Percentiles rank a stretch among this genome's conserved stretches.
Evolutionary conservation across 2,888 invertebrate genomes (phyloP).

Genomic region (Xestia ashworthii): DNA sequence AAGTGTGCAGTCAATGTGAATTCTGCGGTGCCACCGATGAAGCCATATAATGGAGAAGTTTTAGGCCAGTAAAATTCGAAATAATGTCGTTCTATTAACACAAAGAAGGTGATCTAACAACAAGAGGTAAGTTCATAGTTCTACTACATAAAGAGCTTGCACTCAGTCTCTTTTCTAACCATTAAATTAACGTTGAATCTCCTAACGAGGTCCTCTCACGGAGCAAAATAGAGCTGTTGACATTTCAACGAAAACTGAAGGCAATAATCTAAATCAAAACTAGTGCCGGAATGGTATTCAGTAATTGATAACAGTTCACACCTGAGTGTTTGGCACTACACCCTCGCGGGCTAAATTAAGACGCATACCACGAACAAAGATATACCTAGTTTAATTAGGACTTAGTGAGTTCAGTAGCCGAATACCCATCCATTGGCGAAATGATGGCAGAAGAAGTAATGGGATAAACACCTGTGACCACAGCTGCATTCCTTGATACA

Average conservation of each 20-base stretch:
- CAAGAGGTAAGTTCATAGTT: neutral
- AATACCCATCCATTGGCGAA: constrained; percentile 28
- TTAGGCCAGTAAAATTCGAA: neutral
- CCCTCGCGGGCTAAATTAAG: constrained; percentile 72
- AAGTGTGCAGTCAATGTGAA: neutral
- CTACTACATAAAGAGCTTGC: neutral
- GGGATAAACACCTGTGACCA: constrained; percentile 20
- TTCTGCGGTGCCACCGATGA: neutral
- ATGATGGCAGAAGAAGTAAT: constrained; percentile 26
- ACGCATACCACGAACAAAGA: constrained; percentile 59
- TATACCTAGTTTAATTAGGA: constrained; percentile 54
- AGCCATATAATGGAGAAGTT: neutral
- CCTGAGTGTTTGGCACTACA: constrained; percentile 82
- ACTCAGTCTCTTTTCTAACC: neutral
- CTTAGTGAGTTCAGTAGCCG: constrained; percentile 38
- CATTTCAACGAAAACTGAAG: constrained; percentile 69
- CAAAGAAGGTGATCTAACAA: neutral
- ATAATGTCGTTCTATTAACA: neutral
- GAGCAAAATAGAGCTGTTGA: constrained; percentile 55
- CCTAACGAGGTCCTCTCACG: constrained; percentile 6
- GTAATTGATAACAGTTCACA: constrained; percentile 80
- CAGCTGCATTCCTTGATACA: constrained; percentile 27
- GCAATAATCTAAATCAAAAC: constrained; percentile 69
- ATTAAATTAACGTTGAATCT: constrained; percentile 17
- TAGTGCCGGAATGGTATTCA: constrained; percentile 75